Evolutionary conservation across 2,113 vertebrate genomes (phyloP).

Genomic region (Rhea americana): DNA sequence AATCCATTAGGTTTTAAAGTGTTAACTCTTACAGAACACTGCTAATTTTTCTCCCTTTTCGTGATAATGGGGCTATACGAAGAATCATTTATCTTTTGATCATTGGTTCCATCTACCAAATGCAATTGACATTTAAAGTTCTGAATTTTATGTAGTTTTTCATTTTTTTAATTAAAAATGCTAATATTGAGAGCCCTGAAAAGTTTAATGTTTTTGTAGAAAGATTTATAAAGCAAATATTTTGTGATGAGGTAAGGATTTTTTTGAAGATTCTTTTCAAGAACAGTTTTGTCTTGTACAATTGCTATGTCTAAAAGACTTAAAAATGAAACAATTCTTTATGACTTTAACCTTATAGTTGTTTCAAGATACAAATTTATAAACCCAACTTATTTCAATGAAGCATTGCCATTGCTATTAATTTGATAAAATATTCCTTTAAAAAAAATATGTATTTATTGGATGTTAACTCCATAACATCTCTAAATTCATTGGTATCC

Average conservation of each 20-base stretch:
- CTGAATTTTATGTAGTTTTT: neutral
- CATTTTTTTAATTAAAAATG: neutral
- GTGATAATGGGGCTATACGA: neutral
- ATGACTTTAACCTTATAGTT: neutral
- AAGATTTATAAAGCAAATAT: neutral
- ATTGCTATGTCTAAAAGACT: neutral
- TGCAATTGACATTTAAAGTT: neutral
- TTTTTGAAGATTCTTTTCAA: neutral
- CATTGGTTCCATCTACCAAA: neutral
- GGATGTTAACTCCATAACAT: neutral
- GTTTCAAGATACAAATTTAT: neutral
- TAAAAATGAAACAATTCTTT: neutral
- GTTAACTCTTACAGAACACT: neutral
- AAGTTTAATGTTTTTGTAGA: neutral
- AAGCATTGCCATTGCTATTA: slow-evolving; percentile 26
- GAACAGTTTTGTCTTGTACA: neutral
- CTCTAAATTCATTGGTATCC: neutral
- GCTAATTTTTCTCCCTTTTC: neutral
- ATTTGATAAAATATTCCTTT: neutral
- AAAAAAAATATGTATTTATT: neutral
- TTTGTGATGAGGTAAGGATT: neutral
- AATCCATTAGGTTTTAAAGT: neutral
- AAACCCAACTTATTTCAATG: slow-evolving; percentile 53
- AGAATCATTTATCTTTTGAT: neutral
- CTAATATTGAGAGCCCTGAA: neutral